phyloP scores from a whole-genome alignment of 1,140 invertebrate species.

The Drosophila bocki region DNA sequence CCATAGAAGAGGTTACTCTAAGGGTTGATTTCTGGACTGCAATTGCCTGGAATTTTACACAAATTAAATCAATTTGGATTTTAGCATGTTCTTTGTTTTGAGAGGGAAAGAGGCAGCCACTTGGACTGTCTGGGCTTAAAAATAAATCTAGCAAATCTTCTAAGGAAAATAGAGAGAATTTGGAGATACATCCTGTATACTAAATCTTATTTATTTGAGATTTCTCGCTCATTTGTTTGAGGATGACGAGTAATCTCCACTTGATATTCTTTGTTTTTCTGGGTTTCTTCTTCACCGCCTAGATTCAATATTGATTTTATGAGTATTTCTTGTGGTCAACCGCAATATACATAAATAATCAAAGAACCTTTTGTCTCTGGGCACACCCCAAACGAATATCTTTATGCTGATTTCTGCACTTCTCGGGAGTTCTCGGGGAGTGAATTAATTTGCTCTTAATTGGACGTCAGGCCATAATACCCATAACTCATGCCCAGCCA shows the following conservation, averaged over 20 bases:
- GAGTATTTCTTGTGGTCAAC: slow-evolving; percentile 21
- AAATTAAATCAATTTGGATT: slow-evolving; percentile 59
- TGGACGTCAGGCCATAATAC: slow-evolving; percentile 27
- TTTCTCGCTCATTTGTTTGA: not conserved
- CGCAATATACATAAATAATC: slow-evolving; percentile 15
- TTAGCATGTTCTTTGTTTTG: slow-evolving; percentile 35
- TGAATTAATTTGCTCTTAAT: slow-evolving; percentile 52
- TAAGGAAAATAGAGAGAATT: not conserved
- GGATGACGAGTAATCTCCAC: not conserved
- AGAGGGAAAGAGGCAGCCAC: not conserved
- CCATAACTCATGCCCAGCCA: slow-evolving; percentile 25
- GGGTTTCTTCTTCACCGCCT: not conserved
- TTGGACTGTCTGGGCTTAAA: slow-evolving; percentile 15
- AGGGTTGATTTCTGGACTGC: slow-evolving; percentile 43
- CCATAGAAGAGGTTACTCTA: not conserved
- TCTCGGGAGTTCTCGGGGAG: slow-evolving; percentile 4
- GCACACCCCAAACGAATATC: slow-evolving; percentile 27
- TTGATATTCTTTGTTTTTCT: not conserved
- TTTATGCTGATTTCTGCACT: slow-evolving; percentile 30
- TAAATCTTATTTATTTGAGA: too few species aligned
- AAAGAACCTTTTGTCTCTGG: slow-evolving; percentile 26
- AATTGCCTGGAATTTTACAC: slow-evolving; percentile 41
- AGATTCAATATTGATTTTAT: slow-evolving; percentile 19
- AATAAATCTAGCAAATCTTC: not conserved
- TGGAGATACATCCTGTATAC: not conserved